Evolutionary conservation across 2,797 vertebrate genomes (phyloP).

Genomic region (Petrocephalus sullivani): DNA sequence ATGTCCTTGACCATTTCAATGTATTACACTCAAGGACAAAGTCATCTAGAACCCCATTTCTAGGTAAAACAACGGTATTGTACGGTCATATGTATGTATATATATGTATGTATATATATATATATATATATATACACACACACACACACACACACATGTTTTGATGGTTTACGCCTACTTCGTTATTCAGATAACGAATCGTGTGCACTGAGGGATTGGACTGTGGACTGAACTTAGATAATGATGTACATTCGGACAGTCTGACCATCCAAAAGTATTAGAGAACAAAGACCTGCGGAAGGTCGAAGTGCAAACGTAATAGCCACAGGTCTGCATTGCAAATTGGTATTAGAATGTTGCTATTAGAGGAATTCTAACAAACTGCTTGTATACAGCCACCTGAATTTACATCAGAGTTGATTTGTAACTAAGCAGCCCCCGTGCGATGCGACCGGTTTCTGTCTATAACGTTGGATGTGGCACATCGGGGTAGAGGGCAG

Average conservation of each 20-base stretch:
- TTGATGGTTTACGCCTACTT: not conserved
- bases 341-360: not conserved
- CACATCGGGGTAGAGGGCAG: constrained; percentile 49
- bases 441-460: constrained; percentile 38
- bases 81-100: too few relatives aligned
- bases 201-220: not conserved
- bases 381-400: not conserved
- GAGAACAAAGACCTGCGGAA: not conserved
- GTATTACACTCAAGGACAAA: constrained; percentile 8
- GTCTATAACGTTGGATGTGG: constrained; percentile 18
- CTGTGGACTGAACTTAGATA: too few relatives aligned
- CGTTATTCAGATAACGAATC: not conserved
- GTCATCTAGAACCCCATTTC: not conserved
- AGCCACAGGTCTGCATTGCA: not conserved
- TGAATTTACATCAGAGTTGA: not conserved
- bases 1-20: constrained; percentile 5
- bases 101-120: not conserved
- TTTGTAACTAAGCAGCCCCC: not conserved
- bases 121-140: not conserved
- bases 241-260: not conserved
- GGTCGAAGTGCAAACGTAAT: not conserved
- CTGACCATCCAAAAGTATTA: not conserved
- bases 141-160: not conserved
- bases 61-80: not conserved
- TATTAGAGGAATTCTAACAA: not conserved